Evolutionary conservation across 2,797 vertebrate species (phyloP).

Genomic region (Ispidina picta): DNA sequence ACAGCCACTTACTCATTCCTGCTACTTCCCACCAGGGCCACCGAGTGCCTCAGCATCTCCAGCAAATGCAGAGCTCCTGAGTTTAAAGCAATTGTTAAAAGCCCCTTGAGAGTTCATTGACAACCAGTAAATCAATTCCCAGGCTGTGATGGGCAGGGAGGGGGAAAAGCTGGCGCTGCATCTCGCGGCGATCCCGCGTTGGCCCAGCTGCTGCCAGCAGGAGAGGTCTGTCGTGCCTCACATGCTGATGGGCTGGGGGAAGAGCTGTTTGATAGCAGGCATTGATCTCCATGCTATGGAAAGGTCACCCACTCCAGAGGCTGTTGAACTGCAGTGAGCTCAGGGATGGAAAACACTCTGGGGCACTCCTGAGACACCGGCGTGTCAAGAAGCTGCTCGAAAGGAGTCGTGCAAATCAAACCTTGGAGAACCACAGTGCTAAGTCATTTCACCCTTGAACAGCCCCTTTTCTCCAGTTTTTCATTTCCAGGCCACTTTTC

Average conservation of each 20-base stretch:
- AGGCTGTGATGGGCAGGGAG: background rate
- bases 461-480: background rate
- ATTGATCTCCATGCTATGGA: constrained; percentile 9
- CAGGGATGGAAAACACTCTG: background rate
- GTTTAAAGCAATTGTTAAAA: constrained; percentile 2
- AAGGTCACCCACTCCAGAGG: constrained; percentile 31
- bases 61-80: background rate
- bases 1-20: constrained; percentile 27
- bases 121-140: constrained; percentile 1
- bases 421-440: background rate
- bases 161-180: background rate
- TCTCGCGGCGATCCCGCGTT: background rate
- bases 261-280: background rate
- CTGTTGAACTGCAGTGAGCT: background rate
- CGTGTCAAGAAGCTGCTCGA: background rate
- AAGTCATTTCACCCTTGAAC: background rate
- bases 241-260: constrained; percentile 18
- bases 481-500: background rate
- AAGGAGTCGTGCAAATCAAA: background rate
- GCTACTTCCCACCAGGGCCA: constrained; percentile 20
- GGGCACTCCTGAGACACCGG: background rate
- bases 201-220: background rate
- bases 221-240: background rate
- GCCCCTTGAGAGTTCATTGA: constrained; percentile 29
- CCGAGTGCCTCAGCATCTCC: background rate